Evolutionary conservation across 2,797 vertebrate species (phyloP), one percentile per base, ranked within the genome.

Genomic region (Chrysolophus pictus): DNA sequence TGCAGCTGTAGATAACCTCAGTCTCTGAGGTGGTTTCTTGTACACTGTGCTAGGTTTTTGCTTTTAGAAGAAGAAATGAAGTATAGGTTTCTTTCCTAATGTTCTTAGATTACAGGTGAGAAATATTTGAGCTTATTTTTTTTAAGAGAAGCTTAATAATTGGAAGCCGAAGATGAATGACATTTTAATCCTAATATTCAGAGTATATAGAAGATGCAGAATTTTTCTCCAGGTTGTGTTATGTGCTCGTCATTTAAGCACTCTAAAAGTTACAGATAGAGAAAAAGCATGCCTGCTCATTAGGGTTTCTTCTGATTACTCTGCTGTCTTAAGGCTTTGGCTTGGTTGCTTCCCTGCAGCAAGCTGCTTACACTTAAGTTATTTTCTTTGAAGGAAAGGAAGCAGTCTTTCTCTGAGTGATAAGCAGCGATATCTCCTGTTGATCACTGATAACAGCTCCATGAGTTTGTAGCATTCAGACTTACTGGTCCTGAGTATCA

Each of bases 61-160:
- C 37, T 39, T 83, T 92, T 93, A 94, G 83, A 90, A 94, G 78
- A 95, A 97, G 90, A 95, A 96, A 94, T 95, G 65, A 95, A 94
- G 51, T 94, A 84, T 91, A 80, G 70, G 89, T 87, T 96, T 95
- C 64, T 97, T 96, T 95, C 67, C 75, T 62, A 74, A 67, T 88
- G 74, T 94, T 79, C 85, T 96, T 96, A 90, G 87, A 97, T 97
- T 96, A 93, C 88, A 96, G 92, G 96, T 93, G 95, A 97, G 88
- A 71, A 97, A 79, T 94, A 95, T 92, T 95, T 91, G 79, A 81
- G 90, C 94, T 95, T 92, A 90, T 89, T 89, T 55, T 2, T 19
- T 51, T 51, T 28, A 15, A 51, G 28, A 51, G 26, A 51, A 10
- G 9, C 28, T 51, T 51, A 53, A 29, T 53, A 53, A 53, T 53